These are phyloP conservation scores for Parus major DNA, from an alignment of 2,113 vertebrate species.

Conservation along the genomic window DNA sequence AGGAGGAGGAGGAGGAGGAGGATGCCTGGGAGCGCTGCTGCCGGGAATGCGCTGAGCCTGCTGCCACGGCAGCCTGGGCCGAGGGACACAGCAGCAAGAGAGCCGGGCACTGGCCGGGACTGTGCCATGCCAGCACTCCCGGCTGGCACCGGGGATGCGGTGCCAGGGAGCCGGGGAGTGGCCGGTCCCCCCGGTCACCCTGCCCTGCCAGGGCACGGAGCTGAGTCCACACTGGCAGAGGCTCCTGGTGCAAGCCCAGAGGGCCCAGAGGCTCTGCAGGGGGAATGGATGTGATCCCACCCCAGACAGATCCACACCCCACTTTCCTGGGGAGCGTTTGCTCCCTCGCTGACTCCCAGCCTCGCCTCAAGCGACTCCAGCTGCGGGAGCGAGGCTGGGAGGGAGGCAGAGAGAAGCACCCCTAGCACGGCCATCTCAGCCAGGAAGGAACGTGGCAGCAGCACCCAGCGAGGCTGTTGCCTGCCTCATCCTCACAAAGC, in stretches of 20 bases:
- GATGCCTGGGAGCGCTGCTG: slow-evolving; percentile 23
- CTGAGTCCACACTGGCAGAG: not conserved
- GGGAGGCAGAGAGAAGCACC: not conserved
- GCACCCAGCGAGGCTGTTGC: not conserved
- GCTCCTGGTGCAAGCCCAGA: not conserved
- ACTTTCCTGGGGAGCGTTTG: not conserved
- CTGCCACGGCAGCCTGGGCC: not conserved
- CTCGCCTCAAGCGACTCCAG: rapidly evolving
- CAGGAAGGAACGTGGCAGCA: not conserved
- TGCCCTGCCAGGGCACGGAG: rapidly evolving
- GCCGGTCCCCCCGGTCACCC: rapidly evolving
- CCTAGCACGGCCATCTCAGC: not conserved
- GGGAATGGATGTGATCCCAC: rapidly evolving
- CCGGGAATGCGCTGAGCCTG: not conserved
- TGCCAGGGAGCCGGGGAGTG: rapidly evolving
- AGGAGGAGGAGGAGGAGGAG: not conserved
- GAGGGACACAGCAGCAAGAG: rapidly evolving
- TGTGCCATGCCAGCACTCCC: not conserved
- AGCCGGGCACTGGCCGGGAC: rapidly evolving
- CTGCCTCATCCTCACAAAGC: not conserved
- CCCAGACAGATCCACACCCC: rapidly evolving
- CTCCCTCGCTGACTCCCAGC: not conserved
- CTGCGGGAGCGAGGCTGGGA: rapidly evolving
- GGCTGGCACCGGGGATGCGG: not conserved
- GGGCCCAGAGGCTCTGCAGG: not conserved